These are phyloP conservation scores for Halcyon leucocephala DNA, from an alignment of 2,797 vertebrate genomes.

Conservation along the genomic window DNA sequence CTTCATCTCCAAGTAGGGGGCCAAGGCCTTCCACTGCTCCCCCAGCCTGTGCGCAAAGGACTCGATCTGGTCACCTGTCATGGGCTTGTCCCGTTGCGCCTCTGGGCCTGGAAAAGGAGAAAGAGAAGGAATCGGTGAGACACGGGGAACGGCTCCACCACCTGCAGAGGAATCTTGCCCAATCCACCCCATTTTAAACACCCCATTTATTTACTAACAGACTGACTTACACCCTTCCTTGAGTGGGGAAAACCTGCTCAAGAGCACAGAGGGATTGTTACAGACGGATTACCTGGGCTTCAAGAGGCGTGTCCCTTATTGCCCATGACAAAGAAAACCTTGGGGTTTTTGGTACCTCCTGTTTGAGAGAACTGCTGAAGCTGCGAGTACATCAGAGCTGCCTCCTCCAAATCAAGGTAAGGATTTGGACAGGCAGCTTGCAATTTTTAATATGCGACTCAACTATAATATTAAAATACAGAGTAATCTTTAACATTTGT, in stretches of 20 bases:
- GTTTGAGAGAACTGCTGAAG: background rate
- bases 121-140: background rate
- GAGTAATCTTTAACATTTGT: background rate
- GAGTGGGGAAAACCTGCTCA: background rate
- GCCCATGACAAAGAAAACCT: background rate
- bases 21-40: conserved; percentile 89
- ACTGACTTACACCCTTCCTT: background rate
- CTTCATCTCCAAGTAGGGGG: conserved; percentile 92
- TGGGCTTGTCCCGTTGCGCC: conserved; percentile 87
- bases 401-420: background rate
- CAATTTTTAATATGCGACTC: background rate
- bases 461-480: background rate
- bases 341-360: background rate
- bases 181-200: background rate
- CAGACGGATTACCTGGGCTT: background rate
- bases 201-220: background rate
- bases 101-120: conserved; percentile 84
- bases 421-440: background rate
- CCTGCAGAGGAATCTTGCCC: background rate
- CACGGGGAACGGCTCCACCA: accelerated
- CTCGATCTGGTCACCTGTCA: conserved; percentile 93
- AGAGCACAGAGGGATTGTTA: background rate
- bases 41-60: conserved; percentile 89
- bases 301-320: background rate
- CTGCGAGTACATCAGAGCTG: background rate